A percentile compares a stretch with the other conserved stretches of the same genome.
Evolutionary conservation across 2,113 vertebrate genomes (phyloP).

Genomic region (Edolisoma coerulescens): DNA sequence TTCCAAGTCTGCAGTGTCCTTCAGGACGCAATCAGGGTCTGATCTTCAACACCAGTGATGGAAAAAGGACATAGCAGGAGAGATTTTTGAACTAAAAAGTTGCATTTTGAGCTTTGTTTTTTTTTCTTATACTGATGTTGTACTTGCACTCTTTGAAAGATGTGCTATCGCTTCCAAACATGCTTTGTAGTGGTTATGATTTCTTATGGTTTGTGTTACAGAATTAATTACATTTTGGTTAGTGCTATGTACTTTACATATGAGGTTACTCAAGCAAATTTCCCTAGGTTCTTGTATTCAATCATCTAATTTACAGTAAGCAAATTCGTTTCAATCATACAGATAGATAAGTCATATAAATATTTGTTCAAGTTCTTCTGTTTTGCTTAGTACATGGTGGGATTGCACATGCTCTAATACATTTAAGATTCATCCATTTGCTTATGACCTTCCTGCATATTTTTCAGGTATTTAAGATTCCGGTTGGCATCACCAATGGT

Average conservation of each 20-base stretch:
- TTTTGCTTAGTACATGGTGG: not conserved
- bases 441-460: not conserved
- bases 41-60: not conserved
- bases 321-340: not conserved
- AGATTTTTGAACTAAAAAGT: not conserved
- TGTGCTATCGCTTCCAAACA: not conserved
- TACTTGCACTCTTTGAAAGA: not conserved
- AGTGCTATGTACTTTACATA: not conserved
- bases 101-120: not conserved
- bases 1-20: not conserved
- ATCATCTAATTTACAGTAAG: not conserved
- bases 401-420: not conserved
- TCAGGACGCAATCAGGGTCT: not conserved
- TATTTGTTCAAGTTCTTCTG: not conserved
- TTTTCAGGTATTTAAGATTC: not conserved
- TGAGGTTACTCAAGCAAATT: not conserved
- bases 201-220: not conserved
- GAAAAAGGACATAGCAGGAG: not conserved
- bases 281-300: not conserved
- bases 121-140: not conserved
- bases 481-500: not conserved
- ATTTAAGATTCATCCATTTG: not conserved
- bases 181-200: not conserved
- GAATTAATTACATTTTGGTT: not conserved
- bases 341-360: not conserved